Base-by-base conservation (phyloP, 2,113 vertebrate genomes). In the Cyanoliseus patagonus region DNA sequence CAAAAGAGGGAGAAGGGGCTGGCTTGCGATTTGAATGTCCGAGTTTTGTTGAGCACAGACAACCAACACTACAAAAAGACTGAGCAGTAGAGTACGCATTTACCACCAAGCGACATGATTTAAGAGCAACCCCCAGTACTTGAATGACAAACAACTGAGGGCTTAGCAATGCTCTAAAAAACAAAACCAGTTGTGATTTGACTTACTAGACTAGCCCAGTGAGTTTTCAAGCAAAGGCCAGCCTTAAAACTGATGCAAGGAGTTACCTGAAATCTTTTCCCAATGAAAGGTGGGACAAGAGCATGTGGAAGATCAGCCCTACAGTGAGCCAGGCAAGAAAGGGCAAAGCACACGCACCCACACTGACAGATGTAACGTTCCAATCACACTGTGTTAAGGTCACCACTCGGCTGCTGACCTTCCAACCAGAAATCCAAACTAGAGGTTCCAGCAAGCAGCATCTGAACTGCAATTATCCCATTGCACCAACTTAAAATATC, bases 301-400 rank as follows among this genome's bases (percentile, higher is more conserved):
- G 31, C 1, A 3, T 28, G n/a, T 75, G 22, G n/a, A 74, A 70
- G 37, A 44, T 13, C 42, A 31, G 51, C 44, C 31, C 55, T 10
- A 6, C 3, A 4, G 31, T 19, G 37, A 69, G 53, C 33, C 46
- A 46, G 23, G 47, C n/a, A 68, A 70, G 59, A 59, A 77, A 7
- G 7, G 19, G 28, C 37, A 78, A 86, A 70, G n/a, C 66, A 25
- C 11, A 0, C 0, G 1, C 1, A 9, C 59, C 42, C 47, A 3
- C 11, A 23, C 46, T 17, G 69, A 31, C 4, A 17, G 22, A 2
- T 42, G 5, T 41, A 68, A 72, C 5, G 24, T 31, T 20, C 35
- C 49, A 7, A 49, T 31, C 10, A 1, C 13, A 12, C 16, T n/a
- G n/a, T 7, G 44, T 19, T 18, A 18, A 86, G 18, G 44, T 84